Evolutionary conservation across 2,797 vertebrate genomes (phyloP).

Genomic region (Diglossa cyanea): DNA sequence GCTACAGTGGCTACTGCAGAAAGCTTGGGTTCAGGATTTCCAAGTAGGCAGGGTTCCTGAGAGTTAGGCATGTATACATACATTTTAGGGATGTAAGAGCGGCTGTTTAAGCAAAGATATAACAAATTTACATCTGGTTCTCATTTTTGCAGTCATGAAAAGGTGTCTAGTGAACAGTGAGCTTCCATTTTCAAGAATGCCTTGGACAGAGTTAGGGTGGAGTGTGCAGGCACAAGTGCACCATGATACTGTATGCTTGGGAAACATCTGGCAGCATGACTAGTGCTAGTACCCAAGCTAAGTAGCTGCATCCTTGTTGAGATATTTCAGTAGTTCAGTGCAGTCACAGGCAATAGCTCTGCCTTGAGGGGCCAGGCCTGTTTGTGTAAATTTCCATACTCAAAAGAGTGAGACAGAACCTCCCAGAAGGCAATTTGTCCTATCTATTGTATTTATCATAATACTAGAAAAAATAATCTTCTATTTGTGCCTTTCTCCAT

Average conservation of each 20-base stretch:
- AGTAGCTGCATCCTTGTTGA: neutral
- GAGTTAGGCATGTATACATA: neutral
- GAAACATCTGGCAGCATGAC: neutral
- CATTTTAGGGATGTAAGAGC: neutral
- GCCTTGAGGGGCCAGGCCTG: neutral
- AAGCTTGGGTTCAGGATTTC: neutral
- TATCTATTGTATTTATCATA: neutral
- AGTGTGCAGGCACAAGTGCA: neutral
- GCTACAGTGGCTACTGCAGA: neutral
- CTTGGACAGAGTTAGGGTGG: neutral
- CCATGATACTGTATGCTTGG: neutral
- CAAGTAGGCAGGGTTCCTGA: neutral
- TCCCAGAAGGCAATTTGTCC: neutral
- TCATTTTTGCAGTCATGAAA: neutral
- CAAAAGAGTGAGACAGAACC: neutral
- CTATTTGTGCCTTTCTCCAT: neutral
- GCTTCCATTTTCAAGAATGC: neutral
- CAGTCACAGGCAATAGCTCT: neutral
- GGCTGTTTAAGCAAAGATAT: neutral
- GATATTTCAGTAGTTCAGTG: neutral
- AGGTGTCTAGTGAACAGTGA: neutral
- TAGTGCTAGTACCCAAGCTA: neutral
- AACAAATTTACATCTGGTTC: neutral
- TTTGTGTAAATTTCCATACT: neutral
- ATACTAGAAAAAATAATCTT: neutral